Evolutionary conservation across 2,113 vertebrate genomes (phyloP).

Genomic region (Axis porcinus): DNA sequence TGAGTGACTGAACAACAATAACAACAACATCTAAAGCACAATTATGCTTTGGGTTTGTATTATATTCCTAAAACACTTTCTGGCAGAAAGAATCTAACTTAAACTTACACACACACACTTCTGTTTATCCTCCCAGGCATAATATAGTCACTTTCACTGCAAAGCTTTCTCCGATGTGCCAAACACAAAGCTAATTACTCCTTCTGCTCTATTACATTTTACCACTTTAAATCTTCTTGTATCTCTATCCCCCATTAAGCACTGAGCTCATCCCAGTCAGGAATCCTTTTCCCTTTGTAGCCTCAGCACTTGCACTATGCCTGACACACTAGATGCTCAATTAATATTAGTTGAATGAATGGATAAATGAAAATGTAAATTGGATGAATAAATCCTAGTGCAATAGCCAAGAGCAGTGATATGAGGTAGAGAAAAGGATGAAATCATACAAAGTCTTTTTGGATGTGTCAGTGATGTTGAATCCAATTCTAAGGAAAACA

Average conservation of each 20-base stretch:
- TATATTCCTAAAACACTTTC: slow-evolving; percentile 26
- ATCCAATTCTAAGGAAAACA: background rate
- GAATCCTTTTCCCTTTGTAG: background rate
- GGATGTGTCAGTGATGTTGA: background rate
- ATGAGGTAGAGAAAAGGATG: background rate
- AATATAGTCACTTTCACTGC: background rate
- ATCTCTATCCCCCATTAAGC: background rate
- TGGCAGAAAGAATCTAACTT: background rate
- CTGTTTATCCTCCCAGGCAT: background rate
- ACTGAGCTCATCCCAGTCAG: background rate
- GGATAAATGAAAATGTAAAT: background rate
- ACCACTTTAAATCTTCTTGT: background rate
- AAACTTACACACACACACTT: background rate
- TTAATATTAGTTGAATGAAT: background rate
- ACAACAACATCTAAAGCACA: background rate
- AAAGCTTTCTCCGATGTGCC: background rate
- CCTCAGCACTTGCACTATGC: background rate
- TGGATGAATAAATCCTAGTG: background rate
- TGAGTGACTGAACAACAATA: background rate
- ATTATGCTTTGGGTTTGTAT: background rate
- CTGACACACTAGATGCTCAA: background rate
- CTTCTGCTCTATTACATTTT: background rate
- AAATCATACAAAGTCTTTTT: background rate
- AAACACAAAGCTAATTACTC: background rate
- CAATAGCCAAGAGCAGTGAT: background rate